These are phyloP conservation scores for Schizaphis graminum DNA, from an alignment of 2,888 invertebrate genomes.

Conservation along the genomic window DNA sequence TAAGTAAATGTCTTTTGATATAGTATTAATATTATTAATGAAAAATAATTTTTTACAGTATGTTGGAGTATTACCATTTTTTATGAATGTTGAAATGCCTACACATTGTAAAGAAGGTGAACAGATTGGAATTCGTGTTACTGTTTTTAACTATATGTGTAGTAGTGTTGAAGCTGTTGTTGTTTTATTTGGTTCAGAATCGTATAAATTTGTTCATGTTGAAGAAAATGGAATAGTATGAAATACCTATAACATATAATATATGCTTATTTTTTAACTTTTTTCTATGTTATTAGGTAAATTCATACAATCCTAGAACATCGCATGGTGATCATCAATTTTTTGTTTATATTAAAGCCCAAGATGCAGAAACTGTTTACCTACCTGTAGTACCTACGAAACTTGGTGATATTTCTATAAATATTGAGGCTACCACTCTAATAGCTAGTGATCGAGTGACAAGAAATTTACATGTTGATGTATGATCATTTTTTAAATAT, in stretches of 20 bases:
- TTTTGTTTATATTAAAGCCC: slow-evolving; percentile 86
- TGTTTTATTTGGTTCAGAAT: slow-evolving; percentile 84
- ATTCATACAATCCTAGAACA: slow-evolving; percentile 90
- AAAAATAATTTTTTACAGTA: slow-evolving; percentile 75
- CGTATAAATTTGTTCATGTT: slow-evolving; percentile 93
- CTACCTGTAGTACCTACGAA: slow-evolving; percentile 89
- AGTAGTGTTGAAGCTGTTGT: slow-evolving; percentile 88
- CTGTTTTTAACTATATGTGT: slow-evolving; percentile 94
- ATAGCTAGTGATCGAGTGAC: slow-evolving; percentile 81
- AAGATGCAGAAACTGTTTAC: slow-evolving; percentile 86
- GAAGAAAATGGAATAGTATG: slow-evolving; percentile 86
- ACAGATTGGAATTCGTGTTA: slow-evolving; percentile 91
- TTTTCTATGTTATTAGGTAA: slow-evolving; percentile 71
- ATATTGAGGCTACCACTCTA: slow-evolving; percentile 82
- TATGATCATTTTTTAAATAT: slow-evolving; percentile 69
- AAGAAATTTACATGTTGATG: slow-evolving; percentile 79
- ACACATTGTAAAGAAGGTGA: slow-evolving; percentile 87
- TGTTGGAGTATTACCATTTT: slow-evolving; percentile 91
- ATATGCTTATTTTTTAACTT: slow-evolving; percentile 37
- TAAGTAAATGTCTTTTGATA: slow-evolving; percentile 70
- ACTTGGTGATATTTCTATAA: slow-evolving; percentile 82
- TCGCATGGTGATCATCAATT: slow-evolving; percentile 96
- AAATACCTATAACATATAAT: slow-evolving; percentile 36
- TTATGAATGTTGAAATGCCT: slow-evolving; percentile 95
- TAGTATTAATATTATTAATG: slow-evolving; percentile 19